Evolutionary conservation across 2,113 vertebrate species (phyloP).

Genomic region (Taxidea taxus): DNA sequence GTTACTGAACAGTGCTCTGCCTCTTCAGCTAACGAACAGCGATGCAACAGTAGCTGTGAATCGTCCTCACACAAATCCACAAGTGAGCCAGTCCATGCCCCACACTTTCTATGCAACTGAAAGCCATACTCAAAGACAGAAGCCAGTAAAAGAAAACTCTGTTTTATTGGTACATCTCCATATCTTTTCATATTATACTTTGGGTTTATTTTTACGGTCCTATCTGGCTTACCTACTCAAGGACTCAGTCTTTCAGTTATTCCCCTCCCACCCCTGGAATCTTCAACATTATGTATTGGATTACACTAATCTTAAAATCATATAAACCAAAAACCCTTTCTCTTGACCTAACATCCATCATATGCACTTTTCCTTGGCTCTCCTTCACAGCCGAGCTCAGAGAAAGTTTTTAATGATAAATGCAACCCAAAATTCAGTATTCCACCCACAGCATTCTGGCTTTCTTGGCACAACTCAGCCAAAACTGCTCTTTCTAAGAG

Average conservation of each 20-base stretch:
- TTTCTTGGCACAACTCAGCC: background rate
- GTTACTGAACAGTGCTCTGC: background rate
- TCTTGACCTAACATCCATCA: background rate
- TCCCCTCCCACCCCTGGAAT: background rate
- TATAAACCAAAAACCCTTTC: background rate
- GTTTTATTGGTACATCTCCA: background rate
- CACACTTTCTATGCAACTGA: background rate
- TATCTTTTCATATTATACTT: background rate
- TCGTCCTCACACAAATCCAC: background rate
- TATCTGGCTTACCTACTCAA: background rate
- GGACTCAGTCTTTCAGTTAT: background rate
- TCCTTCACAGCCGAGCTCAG: background rate
- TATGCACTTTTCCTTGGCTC: background rate
- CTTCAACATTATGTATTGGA: background rate
- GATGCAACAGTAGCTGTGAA: background rate
- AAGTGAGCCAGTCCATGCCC: background rate
- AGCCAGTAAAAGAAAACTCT: background rate
- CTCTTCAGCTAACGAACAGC: background rate
- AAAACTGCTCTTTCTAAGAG: background rate
- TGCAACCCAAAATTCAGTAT: background rate
- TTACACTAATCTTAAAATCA: background rate
- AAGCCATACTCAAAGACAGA: background rate
- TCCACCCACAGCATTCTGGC: background rate
- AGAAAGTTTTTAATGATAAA: conserved; percentile 4
- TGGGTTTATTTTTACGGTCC: background rate